Evolutionary conservation across 2,113 vertebrate genomes (phyloP), one percentile per base, ranked within the genome.

Genomic region (Callorhinus ursinus): DNA sequence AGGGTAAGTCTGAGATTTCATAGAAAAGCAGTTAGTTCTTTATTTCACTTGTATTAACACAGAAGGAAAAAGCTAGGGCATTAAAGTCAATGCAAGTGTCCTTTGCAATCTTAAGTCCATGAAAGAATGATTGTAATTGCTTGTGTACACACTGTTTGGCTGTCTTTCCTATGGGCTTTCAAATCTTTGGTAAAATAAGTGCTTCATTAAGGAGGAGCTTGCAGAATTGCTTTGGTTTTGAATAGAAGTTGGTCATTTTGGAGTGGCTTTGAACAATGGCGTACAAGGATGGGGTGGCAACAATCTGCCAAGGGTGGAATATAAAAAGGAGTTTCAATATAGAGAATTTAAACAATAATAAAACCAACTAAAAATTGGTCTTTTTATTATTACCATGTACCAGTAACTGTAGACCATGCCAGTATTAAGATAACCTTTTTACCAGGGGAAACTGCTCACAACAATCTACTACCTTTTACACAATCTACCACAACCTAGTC

Each of bases 11-110:
- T 65, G 63, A 92, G 57, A 39, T 80, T 72, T 87, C 80, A 55
- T 59, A 72, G n/a, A 74, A 51, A 71, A 90, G 21, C 67, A 51
- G 21, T 53, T 90, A 36, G 42, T 79, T 85, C 16, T 80, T 57
- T 57, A 82, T 74, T 95, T 90, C 4, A 65, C 71, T 36, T 90
- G 46, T 39, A n/a, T 79, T 95, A 95, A 87, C 39, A 81, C 22
- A 61, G 42, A 94, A 84, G 72, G 28, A 46, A 86, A 82, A 86
- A 19, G 11, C 13, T 53, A 79, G 28, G 9, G 1, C 24, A 12
- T 65, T 31, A 76, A 93, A 51, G 14, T 46, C 4, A 0, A 33
- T 2, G 26, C 9, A 72, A 19, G 49, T 39, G 9, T 65, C 15
- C 53, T 71, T 76, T 57, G 49, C 6, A 18, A n/a, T 65, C 28